Percentiles rank a stretch among this genome's conserved stretches.
Conservation (phyloP, 2,888 invertebrate genomes). For the Pollenia labialis region DNA sequence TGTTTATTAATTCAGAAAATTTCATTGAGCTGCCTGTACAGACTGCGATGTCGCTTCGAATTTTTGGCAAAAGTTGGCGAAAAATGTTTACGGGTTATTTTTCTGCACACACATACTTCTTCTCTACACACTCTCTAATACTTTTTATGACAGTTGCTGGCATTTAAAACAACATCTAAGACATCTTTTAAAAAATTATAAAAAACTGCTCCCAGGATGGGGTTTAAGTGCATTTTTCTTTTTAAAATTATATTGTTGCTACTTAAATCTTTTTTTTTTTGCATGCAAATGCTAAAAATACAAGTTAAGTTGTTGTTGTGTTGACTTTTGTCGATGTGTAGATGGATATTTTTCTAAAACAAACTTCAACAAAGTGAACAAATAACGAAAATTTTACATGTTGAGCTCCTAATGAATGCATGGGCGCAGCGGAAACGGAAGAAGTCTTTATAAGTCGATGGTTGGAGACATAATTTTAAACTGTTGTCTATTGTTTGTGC, state of each 20-base stretch:
- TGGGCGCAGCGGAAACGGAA: conserved; percentile 74
- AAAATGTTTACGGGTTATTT: no score
- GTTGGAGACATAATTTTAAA: conserved; percentile 37
- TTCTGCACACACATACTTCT: neutral
- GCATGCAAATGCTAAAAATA: conserved; percentile 11
- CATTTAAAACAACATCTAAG: conserved; percentile 19
- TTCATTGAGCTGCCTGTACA: no score
- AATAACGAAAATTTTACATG: neutral
- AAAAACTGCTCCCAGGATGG: conserved; percentile 17
- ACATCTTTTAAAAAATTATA: conserved; percentile 14
- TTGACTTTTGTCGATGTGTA: conserved; percentile 1
- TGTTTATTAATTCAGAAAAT: no score
- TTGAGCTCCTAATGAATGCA: conserved; percentile 46
- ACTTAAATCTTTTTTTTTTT: conserved; percentile 3
- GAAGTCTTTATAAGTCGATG: conserved; percentile 52
- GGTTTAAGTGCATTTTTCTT: conserved; percentile 1
- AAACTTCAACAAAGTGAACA: conserved; percentile 40
- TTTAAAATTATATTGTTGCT: conserved; percentile 9
- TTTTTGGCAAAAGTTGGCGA: no score
- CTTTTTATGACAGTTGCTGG: neutral
- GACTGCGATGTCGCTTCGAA: no score
- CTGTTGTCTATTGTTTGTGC: conserved; percentile 15
- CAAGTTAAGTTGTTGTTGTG: conserved; percentile 6
- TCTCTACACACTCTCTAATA: neutral
- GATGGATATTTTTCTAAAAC: conserved; percentile 4